Base-by-base conservation (phyloP, 2,888 invertebrate species). In the Scaptomyza parva region DNA sequence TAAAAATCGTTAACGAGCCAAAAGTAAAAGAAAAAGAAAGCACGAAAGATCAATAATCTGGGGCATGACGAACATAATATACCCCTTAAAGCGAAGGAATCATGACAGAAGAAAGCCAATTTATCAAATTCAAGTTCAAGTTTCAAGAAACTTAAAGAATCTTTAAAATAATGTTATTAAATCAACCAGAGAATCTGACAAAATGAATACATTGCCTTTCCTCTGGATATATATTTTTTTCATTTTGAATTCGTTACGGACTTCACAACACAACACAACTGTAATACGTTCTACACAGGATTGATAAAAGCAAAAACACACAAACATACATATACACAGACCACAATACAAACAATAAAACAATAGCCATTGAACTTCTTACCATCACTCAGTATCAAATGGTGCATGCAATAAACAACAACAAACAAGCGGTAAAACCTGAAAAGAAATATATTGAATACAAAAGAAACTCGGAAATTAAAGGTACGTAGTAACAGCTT, bases 341-440 rank as follows among this genome's bases (percentile, higher is more conserved):
- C 55, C 65, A 57, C 64, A 66, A 76, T 60, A 20, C 61, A 59
- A 69, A 64, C 66, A 79, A 69, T 69, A 72, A 77, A 77, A 72
- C 60, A 72, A 73, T 54, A 43, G n/a, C 59, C 9, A 3, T 37
- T 11, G n/a, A 26, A 11, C 8, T 9, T 6, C 53, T 28, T 11
- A 14, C 20, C 30, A 41, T 35, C 30, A 41, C 28, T 62, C 12
- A 40, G 33, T 3, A 41, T 45, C 67, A 68, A 67, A 70, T 64
- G 65, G 76, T 67, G 77, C 77, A 67, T 18, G 62, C 60, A 67
- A 67, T 59, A 80, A 70, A 73, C 60, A 73, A 70, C 60, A 67
- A 67, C 55, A 80, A 70, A 73, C 60, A 73, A 70, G 40, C 54
- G 44, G 44, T 39, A 43, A 59, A 33, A 3, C 20, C 47, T 39